Evolutionary conservation across 53 echinoderm and acorn worm genomes (phyloP).

Genomic region (Glandiceps talaboti): DNA sequence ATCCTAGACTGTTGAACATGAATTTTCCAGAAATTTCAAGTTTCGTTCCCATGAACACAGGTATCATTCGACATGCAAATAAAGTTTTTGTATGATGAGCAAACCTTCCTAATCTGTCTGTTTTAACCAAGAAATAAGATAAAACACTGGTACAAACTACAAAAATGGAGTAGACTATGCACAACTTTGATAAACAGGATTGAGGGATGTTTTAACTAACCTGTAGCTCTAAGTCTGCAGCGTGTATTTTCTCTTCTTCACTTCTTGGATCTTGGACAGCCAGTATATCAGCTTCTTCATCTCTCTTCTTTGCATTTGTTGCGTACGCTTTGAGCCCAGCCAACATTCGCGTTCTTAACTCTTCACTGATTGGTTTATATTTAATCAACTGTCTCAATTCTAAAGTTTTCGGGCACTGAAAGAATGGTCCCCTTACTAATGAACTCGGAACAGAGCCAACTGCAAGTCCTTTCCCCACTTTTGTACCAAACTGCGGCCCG

Average conservation of each 20-base stretch:
- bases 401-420: conserved; percentile 54
- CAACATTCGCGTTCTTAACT: conserved; percentile 56
- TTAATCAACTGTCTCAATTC: conserved; percentile 78
- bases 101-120: no score
- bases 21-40: no score
- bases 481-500: conserved; percentile 73
- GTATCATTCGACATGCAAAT: no score
- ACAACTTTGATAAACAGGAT: no score
- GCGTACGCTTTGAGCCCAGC: conserved; percentile 68
- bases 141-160: no score
- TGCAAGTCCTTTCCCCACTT: conserved; percentile 78
- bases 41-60: no score
- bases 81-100: no score
- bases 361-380: conserved; percentile 45
- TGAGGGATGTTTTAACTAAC: no score
- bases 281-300: conserved; percentile 24
- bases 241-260: conserved; percentile 60
- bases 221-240: conserved; percentile 40
- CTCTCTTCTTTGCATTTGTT: conserved; percentile 43
- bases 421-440: conserved; percentile 24
- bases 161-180: no score
- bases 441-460: conserved; percentile 35
- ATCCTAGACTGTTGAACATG: no score
- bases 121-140: no score
- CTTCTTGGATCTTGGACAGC: conserved; percentile 66